Evolutionary conservation across 2,888 invertebrate species (phyloP).

Genomic region (Mimumesa dahlbomi): DNA sequence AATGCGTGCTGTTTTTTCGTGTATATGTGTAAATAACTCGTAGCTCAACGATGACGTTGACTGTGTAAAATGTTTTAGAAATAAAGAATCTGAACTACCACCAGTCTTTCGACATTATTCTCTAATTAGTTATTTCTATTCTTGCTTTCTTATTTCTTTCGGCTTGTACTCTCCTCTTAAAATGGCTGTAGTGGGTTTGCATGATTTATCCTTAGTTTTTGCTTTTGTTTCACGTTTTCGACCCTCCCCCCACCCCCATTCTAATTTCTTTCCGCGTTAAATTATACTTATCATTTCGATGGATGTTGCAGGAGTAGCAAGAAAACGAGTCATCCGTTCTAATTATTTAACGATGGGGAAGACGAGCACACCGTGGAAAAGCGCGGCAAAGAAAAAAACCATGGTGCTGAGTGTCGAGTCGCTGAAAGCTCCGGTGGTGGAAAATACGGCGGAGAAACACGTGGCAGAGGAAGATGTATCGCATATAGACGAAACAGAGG

Average conservation of each 20-base stretch:
- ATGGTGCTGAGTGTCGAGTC: too few species aligned
- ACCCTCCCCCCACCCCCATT: too few species aligned
- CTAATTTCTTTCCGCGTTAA: not conserved
- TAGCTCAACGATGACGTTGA: not conserved
- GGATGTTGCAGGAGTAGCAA: not conserved
- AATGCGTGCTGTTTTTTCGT: too few species aligned
- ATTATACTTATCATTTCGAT: not conserved
- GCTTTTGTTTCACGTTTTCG: not conserved
- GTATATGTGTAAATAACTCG: not conserved
- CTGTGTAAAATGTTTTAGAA: not conserved
- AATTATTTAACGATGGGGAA: not conserved
- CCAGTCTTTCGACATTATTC: not conserved
- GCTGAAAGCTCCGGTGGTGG: too few species aligned
- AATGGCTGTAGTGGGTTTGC: conserved; percentile 11
- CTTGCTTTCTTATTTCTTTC: not conserved
- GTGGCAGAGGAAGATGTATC: too few species aligned
- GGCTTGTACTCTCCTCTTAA: not conserved
- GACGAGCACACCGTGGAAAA: too few species aligned
- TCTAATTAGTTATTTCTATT: too few species aligned
- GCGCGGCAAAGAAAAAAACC: too few species aligned
- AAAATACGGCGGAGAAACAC: too few species aligned
- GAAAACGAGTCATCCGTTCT: not conserved
- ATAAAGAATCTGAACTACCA: not conserved
- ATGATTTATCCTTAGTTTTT: not conserved
- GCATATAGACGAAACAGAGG: too few species aligned